Evolutionary conservation across 2,797 vertebrate species (phyloP), one percentile per base, ranked within the genome.

Genomic region (Melanotaenia maccullochi): DNA sequence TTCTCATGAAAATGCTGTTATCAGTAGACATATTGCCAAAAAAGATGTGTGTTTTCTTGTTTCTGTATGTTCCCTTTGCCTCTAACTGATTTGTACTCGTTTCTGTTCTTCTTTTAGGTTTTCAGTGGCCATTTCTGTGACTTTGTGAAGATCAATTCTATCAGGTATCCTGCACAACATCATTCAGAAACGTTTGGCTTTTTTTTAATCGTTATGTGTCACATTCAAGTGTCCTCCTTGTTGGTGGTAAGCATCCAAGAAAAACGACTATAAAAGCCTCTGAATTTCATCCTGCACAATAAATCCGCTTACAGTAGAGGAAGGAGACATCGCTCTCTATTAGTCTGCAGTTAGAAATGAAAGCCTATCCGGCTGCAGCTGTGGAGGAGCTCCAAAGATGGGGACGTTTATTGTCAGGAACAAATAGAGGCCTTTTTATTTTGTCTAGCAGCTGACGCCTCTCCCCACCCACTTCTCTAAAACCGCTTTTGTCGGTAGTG

Each of bases 391-490:
- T 88, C 73, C 79, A 61, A 84, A 87, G 84, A 91, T 76, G 84
- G 84, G 76, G 82, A 87, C 75, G 66, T 84, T 91, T 89, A 90
- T 90, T 87, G 84, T 92, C 65, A 70, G 84, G 84, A 86, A 88
- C 89, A 90, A 92, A 91, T 86, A 88, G 78, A 87, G 85, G 82
- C 84, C 84, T 89, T 90, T 91, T 89, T 86, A 90, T 89, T 89
- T 90, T 91, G 89, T 91, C 87, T 89, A 86, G 89, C 85, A 92
- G 88, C 88, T 90, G 88, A 92, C 77, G 86, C 86, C 89, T 91
- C 76, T 89, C 85, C 73, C 85, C 88, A 77, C 89, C 89, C 85
- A 84, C 89, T 88, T 82, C 73, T 88, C 78, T 65, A 79, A 79
- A 90, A 82, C 35, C 36, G 75, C 85, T 88, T 92, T 87, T 88